A percentile compares a stretch with the other conserved stretches of the same genome.
Conservation (phyloP, 2,888 invertebrate species). For the Oligia latruncula region DNA sequence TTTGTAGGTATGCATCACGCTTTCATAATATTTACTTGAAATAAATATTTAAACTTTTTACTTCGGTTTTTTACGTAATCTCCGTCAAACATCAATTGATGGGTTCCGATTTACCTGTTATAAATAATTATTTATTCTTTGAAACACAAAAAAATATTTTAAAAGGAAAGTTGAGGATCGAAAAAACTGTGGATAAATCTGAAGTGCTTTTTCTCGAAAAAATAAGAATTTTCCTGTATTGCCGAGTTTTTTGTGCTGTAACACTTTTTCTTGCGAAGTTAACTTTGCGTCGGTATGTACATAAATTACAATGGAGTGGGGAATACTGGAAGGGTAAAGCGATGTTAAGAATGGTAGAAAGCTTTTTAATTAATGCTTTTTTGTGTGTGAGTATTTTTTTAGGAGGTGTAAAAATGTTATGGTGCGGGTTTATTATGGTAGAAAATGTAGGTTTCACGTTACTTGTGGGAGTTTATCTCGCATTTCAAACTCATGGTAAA, state of each 20-base stretch:
- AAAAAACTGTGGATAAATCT: conserved; percentile 50
- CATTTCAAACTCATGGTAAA: neutral
- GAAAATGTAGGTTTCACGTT: neutral
- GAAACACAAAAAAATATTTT: conserved; percentile 49
- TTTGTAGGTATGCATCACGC: neutral
- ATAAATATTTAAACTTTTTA: neutral
- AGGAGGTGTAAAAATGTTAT: conserved; percentile 34
- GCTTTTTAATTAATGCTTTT: conserved; percentile 52
- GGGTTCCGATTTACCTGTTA: conserved; percentile 40
- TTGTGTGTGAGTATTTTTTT: conserved; percentile 25
- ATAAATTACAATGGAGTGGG: conserved; percentile 55
- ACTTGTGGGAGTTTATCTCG: neutral
- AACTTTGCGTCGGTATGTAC: conserved; percentile 41
- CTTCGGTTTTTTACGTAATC: neutral
- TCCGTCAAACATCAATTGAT: conserved; percentile 44
- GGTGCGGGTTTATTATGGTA: neutral
- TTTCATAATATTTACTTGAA: neutral
- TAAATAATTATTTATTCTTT: conserved; percentile 36
- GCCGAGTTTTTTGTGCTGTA: conserved; percentile 48
- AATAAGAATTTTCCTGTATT: conserved; percentile 53
- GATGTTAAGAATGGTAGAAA: conserved; percentile 35
- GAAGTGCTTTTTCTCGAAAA: conserved; percentile 48
- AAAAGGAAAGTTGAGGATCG: conserved; percentile 64
- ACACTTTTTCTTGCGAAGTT: conserved; percentile 54
- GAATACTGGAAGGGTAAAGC: conserved; percentile 39